Percentiles rank a stretch among this genome's conserved stretches.
Conservation (phyloP, 1,140 invertebrate genomes). For the Drosophila yakuba region DNA sequence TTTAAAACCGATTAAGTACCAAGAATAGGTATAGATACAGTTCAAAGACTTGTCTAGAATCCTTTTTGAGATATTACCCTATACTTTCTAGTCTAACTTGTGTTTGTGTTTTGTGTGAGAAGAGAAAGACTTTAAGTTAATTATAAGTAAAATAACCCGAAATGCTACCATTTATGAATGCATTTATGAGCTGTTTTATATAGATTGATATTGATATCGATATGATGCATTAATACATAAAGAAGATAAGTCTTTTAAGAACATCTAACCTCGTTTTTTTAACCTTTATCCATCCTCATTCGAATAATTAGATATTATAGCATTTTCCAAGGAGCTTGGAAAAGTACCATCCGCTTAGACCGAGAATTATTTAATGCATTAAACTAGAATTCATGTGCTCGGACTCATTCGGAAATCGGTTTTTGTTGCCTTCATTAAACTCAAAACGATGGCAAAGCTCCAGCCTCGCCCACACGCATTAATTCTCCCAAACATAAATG, state of each 20-base stretch:
- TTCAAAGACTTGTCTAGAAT: no score
- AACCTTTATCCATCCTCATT: not conserved
- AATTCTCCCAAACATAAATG: constrained; percentile 20
- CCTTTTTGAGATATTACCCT: no score
- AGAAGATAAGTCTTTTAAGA: not conserved
- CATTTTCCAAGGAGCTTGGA: not conserved
- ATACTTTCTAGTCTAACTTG: no score
- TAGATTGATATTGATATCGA: no score
- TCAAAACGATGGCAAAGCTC: constrained; percentile 20
- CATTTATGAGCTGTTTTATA: no score
- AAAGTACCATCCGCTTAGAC: not conserved
- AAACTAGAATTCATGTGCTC: constrained; percentile 9
- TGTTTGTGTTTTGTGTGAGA: no score
- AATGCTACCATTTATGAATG: no score
- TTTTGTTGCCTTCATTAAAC: constrained; percentile 49
- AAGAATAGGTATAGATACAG: no score
- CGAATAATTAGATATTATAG: not conserved
- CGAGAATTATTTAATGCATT: not conserved
- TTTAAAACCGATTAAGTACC: not conserved
- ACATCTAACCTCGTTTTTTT: not conserved
- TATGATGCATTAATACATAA: no score
- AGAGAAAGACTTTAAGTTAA: no score
- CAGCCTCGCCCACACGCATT: constrained; percentile 40
- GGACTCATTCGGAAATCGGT: constrained; percentile 27
- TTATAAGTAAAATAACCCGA: no score